phyloP scores from a whole-genome alignment of 2,797 vertebrate genomes.

The Scleropages formosus region DNA sequence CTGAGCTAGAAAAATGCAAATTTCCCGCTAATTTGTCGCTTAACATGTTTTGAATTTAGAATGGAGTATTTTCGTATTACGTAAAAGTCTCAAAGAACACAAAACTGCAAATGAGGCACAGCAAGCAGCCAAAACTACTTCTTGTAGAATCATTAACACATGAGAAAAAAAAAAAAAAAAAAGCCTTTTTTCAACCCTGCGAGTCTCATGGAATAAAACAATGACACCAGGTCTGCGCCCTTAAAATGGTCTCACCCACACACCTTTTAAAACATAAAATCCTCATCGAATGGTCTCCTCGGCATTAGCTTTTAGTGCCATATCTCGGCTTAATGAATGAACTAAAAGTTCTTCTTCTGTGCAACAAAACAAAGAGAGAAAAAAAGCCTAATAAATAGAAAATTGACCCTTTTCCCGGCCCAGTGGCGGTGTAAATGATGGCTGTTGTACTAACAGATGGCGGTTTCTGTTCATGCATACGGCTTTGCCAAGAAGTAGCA shows the following conservation, averaged over 20 bases:
- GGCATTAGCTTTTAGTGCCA: neutral
- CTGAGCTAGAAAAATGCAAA: no score
- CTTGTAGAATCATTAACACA: neutral
- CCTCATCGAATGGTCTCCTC: no score
- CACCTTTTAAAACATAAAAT: neutral
- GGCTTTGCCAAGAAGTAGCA: neutral
- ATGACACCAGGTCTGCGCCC: neutral
- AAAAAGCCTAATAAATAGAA: neutral
- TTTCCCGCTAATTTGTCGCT: neutral
- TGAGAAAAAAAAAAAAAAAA: neutral
- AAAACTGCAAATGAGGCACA: neutral
- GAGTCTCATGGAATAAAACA: neutral
- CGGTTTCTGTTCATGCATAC: neutral
- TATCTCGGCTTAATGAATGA: neutral
- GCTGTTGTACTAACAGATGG: neutral
- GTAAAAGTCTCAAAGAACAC: neutral
- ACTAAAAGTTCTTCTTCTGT: neutral
- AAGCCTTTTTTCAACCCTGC: neutral
- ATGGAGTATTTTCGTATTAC: conserved; percentile 8
- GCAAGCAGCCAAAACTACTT: neutral
- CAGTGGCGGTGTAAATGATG: neutral
- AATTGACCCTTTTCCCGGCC: neutral
- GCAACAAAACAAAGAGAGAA: neutral
- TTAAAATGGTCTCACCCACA: neutral
- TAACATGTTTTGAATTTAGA: conserved; percentile 9